Conservation (phyloP, 2,888 invertebrate species). For the Tetragonisca angustula region DNA sequence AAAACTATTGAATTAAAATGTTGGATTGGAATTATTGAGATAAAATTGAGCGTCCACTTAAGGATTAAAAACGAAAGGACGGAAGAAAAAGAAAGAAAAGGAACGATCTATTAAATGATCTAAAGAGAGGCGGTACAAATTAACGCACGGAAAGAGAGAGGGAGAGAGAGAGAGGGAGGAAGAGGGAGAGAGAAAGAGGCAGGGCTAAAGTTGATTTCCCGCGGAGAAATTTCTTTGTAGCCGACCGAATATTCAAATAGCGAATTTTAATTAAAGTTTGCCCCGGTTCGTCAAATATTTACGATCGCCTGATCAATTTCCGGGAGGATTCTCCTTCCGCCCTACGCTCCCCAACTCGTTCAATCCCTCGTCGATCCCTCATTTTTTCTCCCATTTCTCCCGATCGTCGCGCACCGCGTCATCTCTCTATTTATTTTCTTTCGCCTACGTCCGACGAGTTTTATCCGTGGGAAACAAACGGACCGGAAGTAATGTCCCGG, state of each 20-base stretch:
- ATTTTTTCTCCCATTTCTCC: neutral
- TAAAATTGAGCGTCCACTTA: no score
- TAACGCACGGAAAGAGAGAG: neutral
- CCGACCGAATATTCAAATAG: constrained; percentile 59
- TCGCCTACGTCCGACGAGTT: constrained; percentile 41
- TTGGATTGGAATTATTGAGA: no score
- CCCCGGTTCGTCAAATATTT: constrained; percentile 58
- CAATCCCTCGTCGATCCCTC: neutral
- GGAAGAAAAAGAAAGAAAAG: neutral
- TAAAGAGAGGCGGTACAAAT: constrained; percentile 10
- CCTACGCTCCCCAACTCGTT: neutral
- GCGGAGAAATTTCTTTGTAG: constrained; percentile 50
- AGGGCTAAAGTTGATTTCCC: constrained; percentile 34
- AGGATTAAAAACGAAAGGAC: no score
- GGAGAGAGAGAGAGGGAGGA: no score
- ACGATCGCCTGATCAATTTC: constrained; percentile 62
- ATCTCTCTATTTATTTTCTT: constrained; percentile 54
- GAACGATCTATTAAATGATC: neutral
- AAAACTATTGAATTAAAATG: no score
- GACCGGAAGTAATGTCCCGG: constrained; percentile 50
- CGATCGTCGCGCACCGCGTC: constrained; percentile 29
- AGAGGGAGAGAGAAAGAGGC: no score
- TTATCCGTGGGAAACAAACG: constrained; percentile 55
- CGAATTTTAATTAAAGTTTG: constrained; percentile 64
- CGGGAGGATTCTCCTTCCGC: constrained; percentile 1